Base-by-base conservation (phyloP, 2,797 vertebrate genomes). In the Peromyscus attwateri region DNA sequence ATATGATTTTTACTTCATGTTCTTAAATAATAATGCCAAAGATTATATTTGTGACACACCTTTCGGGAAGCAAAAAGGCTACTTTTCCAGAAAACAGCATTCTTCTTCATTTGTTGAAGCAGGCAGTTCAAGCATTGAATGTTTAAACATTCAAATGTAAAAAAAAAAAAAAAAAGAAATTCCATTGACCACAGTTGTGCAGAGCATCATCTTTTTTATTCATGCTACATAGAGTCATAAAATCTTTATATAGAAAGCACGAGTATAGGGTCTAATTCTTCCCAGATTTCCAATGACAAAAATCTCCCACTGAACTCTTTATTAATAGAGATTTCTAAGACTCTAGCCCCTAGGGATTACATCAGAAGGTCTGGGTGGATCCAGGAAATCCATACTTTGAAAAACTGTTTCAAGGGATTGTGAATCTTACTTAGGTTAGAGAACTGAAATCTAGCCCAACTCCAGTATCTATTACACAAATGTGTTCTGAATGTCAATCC, bases 161-260 rank as follows among this genome's bases (percentile, higher is more conserved):
- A 52, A 43, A 52, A 75, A 95, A 13, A 95, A 13, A 52, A 75
- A 95, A 93, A 57, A 94, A 90, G 27, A 90, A 80, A 83, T 94
- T 77, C 90, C 49, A 95, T 2, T 89, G 81, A 57, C 17, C 52
- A 76, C 13, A 29, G 27, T 11, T 64, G 0, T 93, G 88, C 66
- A 55, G 79, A 75, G 95, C 37, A 43, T 83, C n/a, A 23, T 88
- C 81, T 31, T 68, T 96, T 95, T 89, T 94, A 66, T 89, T 91
- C 79, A 40, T 62, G 55, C 75, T 95, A 92, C 13, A n/a, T 2
- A 25, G n/a, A 40, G 77, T 95, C 46, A 93, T 91, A 95, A 90
- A 92, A 88, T 88, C 46, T 94, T 71, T 92, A 43, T 76, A 12
- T 3, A 95, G 60, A 93, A 97, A 43, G 37, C 57, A 29, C 62